Conservation (phyloP, 2,797 vertebrate genomes). For the Clarias laeviceps region DNA sequence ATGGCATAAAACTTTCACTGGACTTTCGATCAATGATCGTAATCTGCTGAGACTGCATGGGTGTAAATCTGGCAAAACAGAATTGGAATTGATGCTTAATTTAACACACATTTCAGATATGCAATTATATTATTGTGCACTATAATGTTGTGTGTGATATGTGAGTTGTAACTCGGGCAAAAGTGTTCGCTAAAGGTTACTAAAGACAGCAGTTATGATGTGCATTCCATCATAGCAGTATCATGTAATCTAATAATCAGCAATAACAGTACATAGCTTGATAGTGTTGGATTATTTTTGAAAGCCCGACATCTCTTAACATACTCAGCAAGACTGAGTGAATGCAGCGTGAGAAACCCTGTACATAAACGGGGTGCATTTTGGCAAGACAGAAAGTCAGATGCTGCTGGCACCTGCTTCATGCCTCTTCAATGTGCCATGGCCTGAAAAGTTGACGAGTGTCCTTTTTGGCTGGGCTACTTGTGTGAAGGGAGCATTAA, state of each 20-base stretch:
- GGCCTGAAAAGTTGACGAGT: conserved; percentile 54
- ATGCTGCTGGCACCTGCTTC: conserved; percentile 33
- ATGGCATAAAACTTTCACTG: conserved; percentile 25
- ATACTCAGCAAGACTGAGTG: neutral
- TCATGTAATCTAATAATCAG: conserved; percentile 46
- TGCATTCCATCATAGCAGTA: conserved; percentile 9
- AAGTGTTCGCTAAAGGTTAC: conserved; percentile 18
- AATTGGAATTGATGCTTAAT: neutral
- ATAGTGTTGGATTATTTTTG: neutral
- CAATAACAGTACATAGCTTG: conserved; percentile 23
- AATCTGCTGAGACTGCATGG: neutral
- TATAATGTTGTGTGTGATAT: conserved; percentile 35
- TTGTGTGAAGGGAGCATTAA: conserved; percentile 52
- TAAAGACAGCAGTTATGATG: conserved; percentile 25
- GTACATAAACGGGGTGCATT: conserved; percentile 38
- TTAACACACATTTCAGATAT: conserved; percentile 2
- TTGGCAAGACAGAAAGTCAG: conserved; percentile 48
- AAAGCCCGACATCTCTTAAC: neutral
- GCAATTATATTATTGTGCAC: conserved; percentile 19
- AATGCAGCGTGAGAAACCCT: conserved; percentile 24
- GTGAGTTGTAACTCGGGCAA: conserved; percentile 24
- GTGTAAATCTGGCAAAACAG: neutral
- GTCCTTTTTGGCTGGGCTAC: conserved; percentile 41
- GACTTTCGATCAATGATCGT: conserved; percentile 1
- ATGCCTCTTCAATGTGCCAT: conserved; percentile 47